Evolutionary conservation across 30 jellyfish, hydroid and myxozoan species (phyloP).

Genomic region (Rhopilema esculentum): DNA sequence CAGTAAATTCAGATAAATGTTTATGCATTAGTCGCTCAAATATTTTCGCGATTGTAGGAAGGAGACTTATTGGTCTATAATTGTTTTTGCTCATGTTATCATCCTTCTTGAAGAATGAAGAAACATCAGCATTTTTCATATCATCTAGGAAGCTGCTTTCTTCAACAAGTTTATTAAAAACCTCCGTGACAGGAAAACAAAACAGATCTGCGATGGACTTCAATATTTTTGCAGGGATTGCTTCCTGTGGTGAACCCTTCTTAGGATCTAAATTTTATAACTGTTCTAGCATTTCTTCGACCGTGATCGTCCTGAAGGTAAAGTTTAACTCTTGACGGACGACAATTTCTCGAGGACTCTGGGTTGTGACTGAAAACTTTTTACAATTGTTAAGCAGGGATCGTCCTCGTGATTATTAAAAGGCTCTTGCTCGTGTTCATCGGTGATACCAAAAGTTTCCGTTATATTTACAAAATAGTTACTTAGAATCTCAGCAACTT

Average conservation of each 20-base stretch:
- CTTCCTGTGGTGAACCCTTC: slow-evolving; percentile 14
- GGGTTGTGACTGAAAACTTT: slow-evolving; percentile 17
- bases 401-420: slow-evolving; percentile 29
- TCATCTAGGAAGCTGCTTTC: no score
- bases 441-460: slow-evolving; percentile 7
- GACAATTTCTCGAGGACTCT: slow-evolving; percentile 27
- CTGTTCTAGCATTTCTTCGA: slow-evolving; percentile 17
- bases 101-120: not conserved
- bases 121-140: slow-evolving; percentile 1
- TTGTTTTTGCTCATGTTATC: slow-evolving; percentile 24
- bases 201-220: slow-evolving; percentile 5
- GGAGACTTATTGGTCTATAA: slow-evolving; percentile 33
- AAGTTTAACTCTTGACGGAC: slow-evolving; percentile 46
- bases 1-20: not conserved
- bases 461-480: not conserved
- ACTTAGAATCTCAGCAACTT: no score
- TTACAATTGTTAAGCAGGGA: slow-evolving; percentile 29
- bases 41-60: slow-evolving; percentile 6
- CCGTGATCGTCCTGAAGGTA: slow-evolving; percentile 8
- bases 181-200: slow-evolving; percentile 3
- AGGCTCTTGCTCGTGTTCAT: slow-evolving; percentile 36
- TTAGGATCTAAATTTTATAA: slow-evolving; percentile 26
- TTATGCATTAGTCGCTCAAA: slow-evolving; percentile 28
- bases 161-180: not conserved
- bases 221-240: slow-evolving; percentile 1